Conservation (phyloP, 2,113 vertebrate genomes). For the Muntiacus reevesi region DNA sequence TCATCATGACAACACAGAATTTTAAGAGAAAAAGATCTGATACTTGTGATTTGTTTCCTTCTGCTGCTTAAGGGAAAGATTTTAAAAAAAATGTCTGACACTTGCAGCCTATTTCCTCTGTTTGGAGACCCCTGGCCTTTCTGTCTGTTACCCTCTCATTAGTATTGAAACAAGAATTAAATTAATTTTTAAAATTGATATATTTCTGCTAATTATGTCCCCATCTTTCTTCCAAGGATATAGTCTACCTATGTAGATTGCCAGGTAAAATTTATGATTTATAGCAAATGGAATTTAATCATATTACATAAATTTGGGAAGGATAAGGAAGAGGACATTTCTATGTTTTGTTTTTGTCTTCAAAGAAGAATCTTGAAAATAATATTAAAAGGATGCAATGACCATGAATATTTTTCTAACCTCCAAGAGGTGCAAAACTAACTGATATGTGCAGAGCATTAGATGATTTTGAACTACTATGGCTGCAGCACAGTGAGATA, state of each 20-base stretch:
- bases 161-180: background rate
- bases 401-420: background rate
- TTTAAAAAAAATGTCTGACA: background rate
- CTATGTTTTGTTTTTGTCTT: background rate
- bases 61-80: background rate
- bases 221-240: accelerated
- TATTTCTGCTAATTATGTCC: background rate
- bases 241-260: background rate
- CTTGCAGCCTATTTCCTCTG: background rate
- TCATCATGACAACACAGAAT: background rate
- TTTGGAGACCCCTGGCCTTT: background rate
- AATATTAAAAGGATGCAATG: background rate
- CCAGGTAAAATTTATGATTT: background rate
- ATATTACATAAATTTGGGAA: background rate
- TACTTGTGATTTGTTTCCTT: background rate
- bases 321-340: background rate
- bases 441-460: background rate
- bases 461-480: background rate
- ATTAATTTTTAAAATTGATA: background rate
- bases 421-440: background rate
- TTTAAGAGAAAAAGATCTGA: background rate
- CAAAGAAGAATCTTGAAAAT: background rate
- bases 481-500: background rate
- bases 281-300: background rate
- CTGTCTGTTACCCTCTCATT: background rate